Percentiles rank a stretch among this genome's conserved stretches.
These are phyloP conservation scores for Tethya wilhelma DNA, from an alignment of 37 sponge, comb jelly and placozoan species.

Conservation along the genomic window DNA sequence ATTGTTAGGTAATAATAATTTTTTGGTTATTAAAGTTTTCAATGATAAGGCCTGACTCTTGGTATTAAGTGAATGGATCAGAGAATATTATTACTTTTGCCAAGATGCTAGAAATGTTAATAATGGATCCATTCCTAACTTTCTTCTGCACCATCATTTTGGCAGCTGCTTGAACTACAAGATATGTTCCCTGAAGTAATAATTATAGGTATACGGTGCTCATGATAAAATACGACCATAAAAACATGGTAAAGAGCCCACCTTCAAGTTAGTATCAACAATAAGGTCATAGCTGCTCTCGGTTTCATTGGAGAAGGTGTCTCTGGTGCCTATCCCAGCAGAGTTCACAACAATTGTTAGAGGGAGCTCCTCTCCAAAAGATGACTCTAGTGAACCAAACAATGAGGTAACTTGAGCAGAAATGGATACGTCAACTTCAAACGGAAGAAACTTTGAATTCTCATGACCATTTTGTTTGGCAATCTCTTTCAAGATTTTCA, in stretches of 20 bases:
- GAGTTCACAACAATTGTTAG: slow-evolving; percentile 31
- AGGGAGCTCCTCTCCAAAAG: background rate
- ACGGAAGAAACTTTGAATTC: background rate
- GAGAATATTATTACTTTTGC: no score
- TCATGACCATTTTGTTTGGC: background rate
- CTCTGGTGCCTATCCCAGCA: slow-evolving; percentile 52
- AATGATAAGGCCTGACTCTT: no score
- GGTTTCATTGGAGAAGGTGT: slow-evolving; percentile 39
- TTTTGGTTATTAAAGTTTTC: no score
- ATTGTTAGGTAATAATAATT: background rate
- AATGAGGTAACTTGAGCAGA: background rate
- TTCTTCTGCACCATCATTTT: slow-evolving; percentile 36
- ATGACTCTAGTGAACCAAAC: background rate
- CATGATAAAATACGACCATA: no score
- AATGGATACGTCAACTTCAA: slow-evolving; percentile 7
- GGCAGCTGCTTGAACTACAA: slow-evolving; percentile 49
- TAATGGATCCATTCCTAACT: slow-evolving; percentile 39
- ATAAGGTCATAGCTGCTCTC: slow-evolving; percentile 62
- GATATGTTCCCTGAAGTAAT: slow-evolving; percentile 46
- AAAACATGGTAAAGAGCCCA: no score
- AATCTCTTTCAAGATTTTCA: background rate
- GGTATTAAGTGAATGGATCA: no score
- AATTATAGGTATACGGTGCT: background rate
- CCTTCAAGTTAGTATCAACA: slow-evolving; percentile 54
- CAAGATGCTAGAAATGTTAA: slow-evolving; percentile 63